These are phyloP conservation scores for Temnothorax unifasciatus DNA, from an alignment of 2,888 invertebrate species.

Conservation along the genomic window DNA sequence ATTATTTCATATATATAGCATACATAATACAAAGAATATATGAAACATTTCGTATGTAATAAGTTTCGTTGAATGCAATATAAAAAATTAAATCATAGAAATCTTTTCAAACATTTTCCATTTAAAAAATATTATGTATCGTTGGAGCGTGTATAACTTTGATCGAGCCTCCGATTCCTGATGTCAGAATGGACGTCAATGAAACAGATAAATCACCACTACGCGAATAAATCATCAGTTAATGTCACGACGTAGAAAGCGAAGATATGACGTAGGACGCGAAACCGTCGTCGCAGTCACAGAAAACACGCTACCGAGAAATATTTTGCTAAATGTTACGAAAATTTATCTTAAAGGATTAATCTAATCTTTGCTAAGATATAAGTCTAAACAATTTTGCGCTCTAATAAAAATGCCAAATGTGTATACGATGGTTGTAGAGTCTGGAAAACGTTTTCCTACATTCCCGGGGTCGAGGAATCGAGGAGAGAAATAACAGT, in stretches of 20 bases:
- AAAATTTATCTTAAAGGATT: conserved; percentile 11
- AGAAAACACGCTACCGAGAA: conserved; percentile 6
- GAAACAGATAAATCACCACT: conserved; percentile 30
- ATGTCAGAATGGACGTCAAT: conserved; percentile 11
- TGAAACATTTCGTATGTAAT: background rate
- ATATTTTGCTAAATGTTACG: conserved; percentile 17
- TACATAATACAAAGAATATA: background rate
- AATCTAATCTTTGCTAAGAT: background rate
- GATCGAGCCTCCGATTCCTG: background rate
- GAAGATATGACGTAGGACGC: conserved; percentile 14
- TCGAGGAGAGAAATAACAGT: conserved; percentile 36
- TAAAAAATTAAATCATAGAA: conserved; percentile 9
- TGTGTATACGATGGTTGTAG: background rate
- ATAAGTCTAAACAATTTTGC: background rate
- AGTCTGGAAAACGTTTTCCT: conserved; percentile 25
- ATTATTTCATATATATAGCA: background rate
- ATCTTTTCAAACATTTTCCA: background rate
- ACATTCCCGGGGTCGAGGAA: background rate
- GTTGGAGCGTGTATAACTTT: background rate
- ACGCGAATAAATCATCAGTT: conserved; percentile 40
- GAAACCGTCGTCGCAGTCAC: background rate
- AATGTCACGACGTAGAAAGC: conserved; percentile 44
- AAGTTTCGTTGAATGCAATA: background rate
- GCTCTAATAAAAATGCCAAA: conserved; percentile 31
- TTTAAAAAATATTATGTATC: conserved; percentile 1